Evolutionary conservation across 1,140 invertebrate genomes (phyloP).

Genomic region (Anagrus nilaparvatae): DNA sequence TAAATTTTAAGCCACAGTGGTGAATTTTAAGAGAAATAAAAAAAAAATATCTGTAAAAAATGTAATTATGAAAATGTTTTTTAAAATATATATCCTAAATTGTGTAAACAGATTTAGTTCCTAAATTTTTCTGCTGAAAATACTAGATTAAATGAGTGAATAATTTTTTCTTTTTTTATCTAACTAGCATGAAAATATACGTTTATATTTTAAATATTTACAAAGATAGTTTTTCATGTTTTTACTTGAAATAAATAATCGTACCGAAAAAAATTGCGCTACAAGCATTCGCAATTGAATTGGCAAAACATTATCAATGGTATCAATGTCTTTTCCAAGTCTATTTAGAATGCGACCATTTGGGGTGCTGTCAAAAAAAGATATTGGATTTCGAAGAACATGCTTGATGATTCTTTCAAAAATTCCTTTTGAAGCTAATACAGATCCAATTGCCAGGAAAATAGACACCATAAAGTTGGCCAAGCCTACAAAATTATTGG

Average conservation of each 20-base stretch:
- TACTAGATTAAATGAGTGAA: background rate
- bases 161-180: background rate
- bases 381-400: slow-evolving; percentile 54
- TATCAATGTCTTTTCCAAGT: slow-evolving; percentile 62
- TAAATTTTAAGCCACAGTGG: too few species aligned
- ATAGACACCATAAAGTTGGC: slow-evolving; percentile 43
- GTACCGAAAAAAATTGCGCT: slow-evolving; percentile 43
- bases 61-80: background rate
- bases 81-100: too few species aligned
- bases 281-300: slow-evolving; percentile 33
- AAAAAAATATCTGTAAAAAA: background rate
- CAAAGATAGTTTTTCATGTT: too few species aligned
- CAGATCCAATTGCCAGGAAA: slow-evolving; percentile 47
- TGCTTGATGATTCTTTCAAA: slow-evolving; percentile 51
- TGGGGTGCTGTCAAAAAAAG: slow-evolving; percentile 69
- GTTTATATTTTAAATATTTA: too few species aligned
- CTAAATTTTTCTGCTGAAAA: background rate
- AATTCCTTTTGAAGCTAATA: slow-evolving; percentile 50
- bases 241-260: too few species aligned
- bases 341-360: slow-evolving; percentile 62
- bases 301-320: slow-evolving; percentile 48
- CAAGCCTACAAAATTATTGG: slow-evolving; percentile 41
- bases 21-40: too few species aligned
- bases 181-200: too few species aligned
- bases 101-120: too few species aligned